Percentiles rank a stretch among this genome's conserved stretches.
These are phyloP conservation scores for Gambelia wislizenii DNA, from an alignment of 2,797 vertebrate species.

Conservation along the genomic window DNA sequence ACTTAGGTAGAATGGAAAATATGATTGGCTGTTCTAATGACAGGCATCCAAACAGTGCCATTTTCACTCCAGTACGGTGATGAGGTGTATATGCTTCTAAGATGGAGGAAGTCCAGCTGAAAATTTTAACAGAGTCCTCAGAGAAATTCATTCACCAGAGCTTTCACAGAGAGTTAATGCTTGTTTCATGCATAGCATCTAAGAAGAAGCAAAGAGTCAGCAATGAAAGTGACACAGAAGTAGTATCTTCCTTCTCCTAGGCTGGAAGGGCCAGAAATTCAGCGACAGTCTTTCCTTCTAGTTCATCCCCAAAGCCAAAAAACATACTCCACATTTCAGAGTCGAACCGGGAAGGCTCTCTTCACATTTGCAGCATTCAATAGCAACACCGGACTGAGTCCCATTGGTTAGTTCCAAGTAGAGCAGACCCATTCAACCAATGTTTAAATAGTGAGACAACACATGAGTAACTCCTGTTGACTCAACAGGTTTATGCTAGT, in stretches of 20 bases:
- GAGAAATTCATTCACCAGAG: not conserved
- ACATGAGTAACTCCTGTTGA: too few species aligned
- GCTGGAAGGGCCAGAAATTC: not conserved
- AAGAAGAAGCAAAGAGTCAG: not conserved
- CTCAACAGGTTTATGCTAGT: too few species aligned
- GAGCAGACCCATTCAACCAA: not conserved
- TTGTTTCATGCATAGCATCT: not conserved
- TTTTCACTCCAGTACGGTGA: rapidly evolving
- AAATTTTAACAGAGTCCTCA: not conserved
- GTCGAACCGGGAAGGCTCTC: not conserved
- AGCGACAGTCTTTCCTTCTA: not conserved
- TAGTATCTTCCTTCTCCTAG: not conserved
- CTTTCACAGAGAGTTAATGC: not conserved
- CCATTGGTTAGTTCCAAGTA: not conserved
- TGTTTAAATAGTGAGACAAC: too few species aligned
- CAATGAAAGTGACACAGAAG: not conserved
- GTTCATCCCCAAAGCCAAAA: not conserved
- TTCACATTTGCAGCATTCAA: not conserved
- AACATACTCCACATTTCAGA: not conserved
- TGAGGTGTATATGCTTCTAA: not conserved
- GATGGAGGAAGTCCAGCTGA: not conserved
- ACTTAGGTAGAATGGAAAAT: constrained; percentile 29
- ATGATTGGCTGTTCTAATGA: not conserved
- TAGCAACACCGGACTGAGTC: not conserved
- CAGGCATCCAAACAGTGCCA: not conserved